Evolutionary conservation across 2,888 invertebrate species (phyloP), one percentile per base, ranked within the genome.

Genomic region (Schizotus pectinicornis): DNA sequence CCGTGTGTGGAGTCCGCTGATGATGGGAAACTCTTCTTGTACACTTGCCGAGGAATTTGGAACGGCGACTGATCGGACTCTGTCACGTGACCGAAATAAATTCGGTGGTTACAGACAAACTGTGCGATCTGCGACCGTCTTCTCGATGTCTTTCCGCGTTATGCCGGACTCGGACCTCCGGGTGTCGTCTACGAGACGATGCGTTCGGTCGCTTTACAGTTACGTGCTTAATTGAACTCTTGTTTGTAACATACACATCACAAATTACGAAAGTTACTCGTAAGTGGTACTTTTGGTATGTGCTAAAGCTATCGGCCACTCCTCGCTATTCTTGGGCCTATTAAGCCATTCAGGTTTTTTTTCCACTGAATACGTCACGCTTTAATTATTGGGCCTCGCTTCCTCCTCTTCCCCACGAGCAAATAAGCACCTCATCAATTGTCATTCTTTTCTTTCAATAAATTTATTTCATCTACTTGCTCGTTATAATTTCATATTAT

Each of bases 151-250:
- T n/a, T 11, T 30, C 22, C 22, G 11, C 30, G 33, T 43, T 33
- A 11, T 43, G 32, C 33, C 43, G 12, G 32, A 43, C 6, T 13
- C 1, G 33, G 8, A 47, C 11, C 9, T n/a, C 35, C 30, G 47
- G 35, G 31, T 37, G 39, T 14, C 33, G 31, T 54, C 45, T 54
- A 46, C 54, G 33, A 47, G 54, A 46, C 45, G 45, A 33, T 41
- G 35, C 36, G 47, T 39, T 45, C 51, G 56, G 48, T 56, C 38
- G 34, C 45, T 64, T 64, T 64, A 64, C 64, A 64, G 64, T 64
- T 64, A 64, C 54, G 53, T 56, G 57, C 54, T 62, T 64, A 64
- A 62, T 64, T 64, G 61, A 64, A 56, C 59, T 61, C 62, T 56
- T 62, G 64, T 64, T 62, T 62, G 61, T 62, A 61, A 59, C 47